Conservation (phyloP, 2,797 vertebrate genomes). For the Enteromius viviparus region DNA sequence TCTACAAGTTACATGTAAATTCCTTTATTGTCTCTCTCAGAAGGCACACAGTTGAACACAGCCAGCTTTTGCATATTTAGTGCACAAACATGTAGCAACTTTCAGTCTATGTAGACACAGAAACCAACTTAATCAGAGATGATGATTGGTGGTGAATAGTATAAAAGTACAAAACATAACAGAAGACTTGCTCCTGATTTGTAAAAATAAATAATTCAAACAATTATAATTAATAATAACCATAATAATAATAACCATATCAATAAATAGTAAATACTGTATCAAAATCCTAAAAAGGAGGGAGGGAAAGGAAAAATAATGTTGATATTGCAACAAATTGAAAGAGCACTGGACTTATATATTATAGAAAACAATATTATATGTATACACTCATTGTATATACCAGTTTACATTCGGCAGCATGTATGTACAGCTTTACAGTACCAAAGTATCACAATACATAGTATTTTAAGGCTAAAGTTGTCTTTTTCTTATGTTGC, state of each 20-base stretch:
- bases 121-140: constrained; percentile 76
- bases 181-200: constrained; percentile 78
- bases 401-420: constrained; percentile 82
- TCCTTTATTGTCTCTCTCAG: constrained; percentile 73
- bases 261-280: constrained; percentile 85
- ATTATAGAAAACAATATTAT: constrained; percentile 75
- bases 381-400: constrained; percentile 76
- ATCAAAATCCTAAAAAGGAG: constrained; percentile 75
- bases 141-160: constrained; percentile 73
- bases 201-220: constrained; percentile 83
- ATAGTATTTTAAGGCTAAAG: constrained; percentile 85
- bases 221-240: constrained; percentile 23
- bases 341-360: constrained; percentile 72
- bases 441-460: constrained; percentile 78
- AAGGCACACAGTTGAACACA: constrained; percentile 81
- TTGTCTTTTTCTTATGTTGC: constrained; percentile 64
- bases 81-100: constrained; percentile 64
- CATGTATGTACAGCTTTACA: constrained; percentile 80
- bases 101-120: constrained; percentile 65
- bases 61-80: constrained; percentile 56
- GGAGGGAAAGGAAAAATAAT: constrained; percentile 53
- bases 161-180: constrained; percentile 81
- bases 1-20: constrained; percentile 72
- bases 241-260: constrained; percentile 14
- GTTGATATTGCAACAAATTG: constrained; percentile 69